Percentiles rank a stretch among this genome's conserved stretches.
These are phyloP conservation scores for Streptopelia turtur DNA, from an alignment of 2,797 vertebrate genomes.

Conservation along the genomic window DNA sequence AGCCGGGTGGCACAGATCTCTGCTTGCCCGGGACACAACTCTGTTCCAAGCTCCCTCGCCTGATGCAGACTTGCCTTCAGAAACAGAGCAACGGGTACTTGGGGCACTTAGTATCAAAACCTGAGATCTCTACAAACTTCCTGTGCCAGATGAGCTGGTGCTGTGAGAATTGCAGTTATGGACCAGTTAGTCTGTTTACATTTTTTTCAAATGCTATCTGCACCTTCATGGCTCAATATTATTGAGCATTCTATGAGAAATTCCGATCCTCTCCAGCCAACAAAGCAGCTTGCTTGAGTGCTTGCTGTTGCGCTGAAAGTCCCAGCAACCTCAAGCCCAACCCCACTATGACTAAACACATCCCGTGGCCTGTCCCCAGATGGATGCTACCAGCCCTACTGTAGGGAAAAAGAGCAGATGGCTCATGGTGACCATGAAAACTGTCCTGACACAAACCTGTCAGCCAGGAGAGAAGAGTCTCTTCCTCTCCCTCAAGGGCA, in stretches of 20 bases:
- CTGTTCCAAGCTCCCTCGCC: not conserved
- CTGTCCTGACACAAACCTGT: not conserved
- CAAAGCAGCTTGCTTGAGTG: not conserved
- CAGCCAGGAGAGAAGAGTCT: not conserved
- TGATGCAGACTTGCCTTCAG: not conserved
- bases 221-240: not conserved
- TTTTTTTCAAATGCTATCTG: not conserved
- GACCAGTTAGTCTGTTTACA: not conserved
- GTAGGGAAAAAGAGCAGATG: not conserved
- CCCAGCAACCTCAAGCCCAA: not conserved
- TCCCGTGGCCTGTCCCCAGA: not conserved
- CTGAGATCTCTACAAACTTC: not conserved
- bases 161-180: not conserved
- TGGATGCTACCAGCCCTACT: not conserved
- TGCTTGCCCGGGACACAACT: not conserved
- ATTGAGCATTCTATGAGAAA: not conserved
- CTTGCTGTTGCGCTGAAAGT: fast-evolving
- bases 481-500: not conserved
- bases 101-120: not conserved
- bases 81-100: not conserved
- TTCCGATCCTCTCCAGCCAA: fast-evolving
- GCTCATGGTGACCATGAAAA: not conserved
- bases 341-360: not conserved
- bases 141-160: not conserved
- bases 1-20: not conserved